Base-by-base conservation (phyloP, 30 jellyfish, hydroid and myxozoan genomes). In the Turritopsis dohrnii region DNA sequence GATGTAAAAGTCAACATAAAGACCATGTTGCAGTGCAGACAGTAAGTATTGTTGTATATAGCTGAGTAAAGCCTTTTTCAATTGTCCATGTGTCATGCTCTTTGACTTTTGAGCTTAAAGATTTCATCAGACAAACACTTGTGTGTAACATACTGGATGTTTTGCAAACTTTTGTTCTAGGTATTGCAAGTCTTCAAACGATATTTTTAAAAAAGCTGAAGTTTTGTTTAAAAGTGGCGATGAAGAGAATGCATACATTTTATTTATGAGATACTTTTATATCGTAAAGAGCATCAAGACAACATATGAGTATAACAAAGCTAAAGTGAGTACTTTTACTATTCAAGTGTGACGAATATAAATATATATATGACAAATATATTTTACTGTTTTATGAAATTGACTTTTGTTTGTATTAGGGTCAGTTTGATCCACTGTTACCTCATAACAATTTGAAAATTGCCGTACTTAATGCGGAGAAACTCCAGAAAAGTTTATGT, bases 221-320 rank as follows among this genome's bases (percentile, higher is more conserved):
- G 90, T 89, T 8, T 79, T 53, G 28, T 86, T 18, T 29, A 76
- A 80, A 66, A 95, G 84, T 89, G 91, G 92, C 18, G 99, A 94
- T 76, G 99, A 94, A 53, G 99, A 94, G 52, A 85, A 71, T 52
- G 90, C 99, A 1, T 94, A 94, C 66, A 83, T 94, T 27, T 88
- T 88, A 21, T 94, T 29, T 85, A 94, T 94, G 99, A 84, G 99
- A 79, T 85, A 65, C 52, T 80, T 88, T 52, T 82, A 84, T 75
- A 86, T 94, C 18, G 81, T 84, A 69, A 85, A 54, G 66, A 71
- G 28, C 13, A 83, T 94, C 29, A 85, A 81, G 41, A 72, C 80
- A 30, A 77, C 96, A 0, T 94, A 84, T 86, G 96, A 88, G 76
- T 94, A 83, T 81, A 84, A 79, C 66, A 89, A 82, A 65, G 82